Base-by-base conservation (phyloP, 2,888 invertebrate genomes). In the Volucella bombylans region DNA sequence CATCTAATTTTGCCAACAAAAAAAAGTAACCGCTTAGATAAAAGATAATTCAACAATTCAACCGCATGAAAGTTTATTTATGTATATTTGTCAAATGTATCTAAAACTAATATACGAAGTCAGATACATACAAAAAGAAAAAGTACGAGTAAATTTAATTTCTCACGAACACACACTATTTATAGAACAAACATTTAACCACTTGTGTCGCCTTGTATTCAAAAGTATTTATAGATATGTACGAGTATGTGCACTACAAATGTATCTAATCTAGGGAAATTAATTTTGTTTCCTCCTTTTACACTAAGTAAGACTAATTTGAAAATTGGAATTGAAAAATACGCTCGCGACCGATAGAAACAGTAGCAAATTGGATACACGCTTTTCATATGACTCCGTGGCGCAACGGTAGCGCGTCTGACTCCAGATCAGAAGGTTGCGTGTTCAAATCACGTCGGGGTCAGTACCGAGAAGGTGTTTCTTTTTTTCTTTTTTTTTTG, bases 321-420 rank as follows among this genome's bases (percentile, higher is more conserved):
- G 8, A 49, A 39, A 8, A 47, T 18, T 3, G 0, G 9, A 15
- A 39, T 1, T 4, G 41, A 15, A 12, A 38, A 57, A 15, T 39
- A 31, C 6, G 2, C 6, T 31, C 31, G 31, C 31, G 31, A 1
- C 4, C 6, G 12, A 31, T 74, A 41, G 8, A 11, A 65, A 38
- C 31, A 23, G 15, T 14, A 8, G 18, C 8, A 43, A 67, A 57
- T 18, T 68, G 8, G 11, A 45, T 14, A 6, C 55, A n/a, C 4
- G 0, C 8, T 12, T 9, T 0, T 10, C 15, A 57, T 2, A 61
- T 62, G 88, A 88, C 89, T 89, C 88, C 88, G 89, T 89, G 88
- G 89, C 89, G 89, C 88, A 89, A 89, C 87, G 89, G 89, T 88
- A 89, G 89, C 89, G 89, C 89, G 88, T 88, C 89, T 89, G 89